Conservation (phyloP, 2,113 vertebrate genomes). For the Caracal caracal region DNA sequence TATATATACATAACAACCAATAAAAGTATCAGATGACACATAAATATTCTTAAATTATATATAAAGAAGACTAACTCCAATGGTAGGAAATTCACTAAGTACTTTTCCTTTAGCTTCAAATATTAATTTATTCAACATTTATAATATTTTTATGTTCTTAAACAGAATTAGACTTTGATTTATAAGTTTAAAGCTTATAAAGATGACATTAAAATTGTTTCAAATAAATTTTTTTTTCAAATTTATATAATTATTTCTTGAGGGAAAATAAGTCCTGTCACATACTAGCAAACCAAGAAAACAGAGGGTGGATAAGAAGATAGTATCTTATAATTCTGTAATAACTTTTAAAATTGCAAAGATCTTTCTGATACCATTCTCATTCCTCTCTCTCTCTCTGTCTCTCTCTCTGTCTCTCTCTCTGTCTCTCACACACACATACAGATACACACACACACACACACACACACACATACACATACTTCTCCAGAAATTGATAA, state of each 20-base stretch:
- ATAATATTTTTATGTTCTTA: not conserved
- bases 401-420: too few species aligned
- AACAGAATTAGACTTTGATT: constrained; percentile 12
- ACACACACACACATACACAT: not conserved
- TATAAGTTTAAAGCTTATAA: not conserved
- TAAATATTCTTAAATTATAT: constrained; percentile 43
- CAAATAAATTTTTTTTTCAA: not conserved
- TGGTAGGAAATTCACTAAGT: not conserved
- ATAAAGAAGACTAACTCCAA: not conserved
- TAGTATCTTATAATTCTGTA: not conserved
- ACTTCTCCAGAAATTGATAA: not conserved
- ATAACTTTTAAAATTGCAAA: constrained; percentile 16
- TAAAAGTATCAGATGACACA: constrained; percentile 41
- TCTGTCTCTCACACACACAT: too few species aligned
- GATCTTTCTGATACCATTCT: not conserved
- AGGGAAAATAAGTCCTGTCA: not conserved
- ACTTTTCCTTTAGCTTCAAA: constrained; percentile 24
- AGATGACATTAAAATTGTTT: not conserved
- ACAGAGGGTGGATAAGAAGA: not conserved
- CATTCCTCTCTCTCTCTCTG: too few species aligned
- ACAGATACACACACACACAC: too few species aligned
- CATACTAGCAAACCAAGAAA: not conserved
- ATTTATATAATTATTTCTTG: constrained; percentile 16
- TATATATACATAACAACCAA: constrained; percentile 37
- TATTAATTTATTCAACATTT: not conserved